Evolutionary conservation across 2,113 vertebrate species (phyloP).

Genomic region (Dipodomys ordii): DNA sequence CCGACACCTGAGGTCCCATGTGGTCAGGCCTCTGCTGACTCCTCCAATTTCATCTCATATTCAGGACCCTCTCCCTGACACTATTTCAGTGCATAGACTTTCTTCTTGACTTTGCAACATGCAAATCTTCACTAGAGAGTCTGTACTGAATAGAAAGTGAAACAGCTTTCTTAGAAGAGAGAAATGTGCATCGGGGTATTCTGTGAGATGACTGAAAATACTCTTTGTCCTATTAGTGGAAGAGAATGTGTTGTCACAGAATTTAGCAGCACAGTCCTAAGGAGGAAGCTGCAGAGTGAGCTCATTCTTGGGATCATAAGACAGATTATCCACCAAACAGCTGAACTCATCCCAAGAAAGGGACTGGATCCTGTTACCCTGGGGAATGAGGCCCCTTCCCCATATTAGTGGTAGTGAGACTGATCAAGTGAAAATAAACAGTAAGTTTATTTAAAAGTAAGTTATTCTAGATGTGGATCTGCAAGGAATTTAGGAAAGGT

Average conservation of each 20-base stretch:
- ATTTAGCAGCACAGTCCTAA: neutral
- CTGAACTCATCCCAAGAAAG: neutral
- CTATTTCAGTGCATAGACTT: neutral
- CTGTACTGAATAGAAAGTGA: neutral
- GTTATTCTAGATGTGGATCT: neutral
- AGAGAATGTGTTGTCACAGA: neutral
- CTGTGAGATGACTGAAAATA: constrained; percentile 29
- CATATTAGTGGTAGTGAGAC: neutral
- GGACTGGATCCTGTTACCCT: neutral
- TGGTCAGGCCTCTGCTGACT: neutral
- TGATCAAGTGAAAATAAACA: constrained; percentile 8
- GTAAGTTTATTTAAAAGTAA: neutral
- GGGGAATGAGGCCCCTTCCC: neutral
- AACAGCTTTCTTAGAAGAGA: neutral
- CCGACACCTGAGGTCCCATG: neutral
- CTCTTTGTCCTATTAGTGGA: neutral
- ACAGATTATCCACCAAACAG: neutral
- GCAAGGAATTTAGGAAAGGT: neutral
- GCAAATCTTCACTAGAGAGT: constrained; percentile 1
- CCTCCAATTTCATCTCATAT: neutral
- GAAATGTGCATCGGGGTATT: neutral
- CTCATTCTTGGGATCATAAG: neutral
- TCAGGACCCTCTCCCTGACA: neutral
- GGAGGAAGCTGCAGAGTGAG: neutral
- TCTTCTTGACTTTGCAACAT: neutral